Evolutionary conservation across 2,797 vertebrate species (phyloP).

Genomic region (Podarcis lilfordi): DNA sequence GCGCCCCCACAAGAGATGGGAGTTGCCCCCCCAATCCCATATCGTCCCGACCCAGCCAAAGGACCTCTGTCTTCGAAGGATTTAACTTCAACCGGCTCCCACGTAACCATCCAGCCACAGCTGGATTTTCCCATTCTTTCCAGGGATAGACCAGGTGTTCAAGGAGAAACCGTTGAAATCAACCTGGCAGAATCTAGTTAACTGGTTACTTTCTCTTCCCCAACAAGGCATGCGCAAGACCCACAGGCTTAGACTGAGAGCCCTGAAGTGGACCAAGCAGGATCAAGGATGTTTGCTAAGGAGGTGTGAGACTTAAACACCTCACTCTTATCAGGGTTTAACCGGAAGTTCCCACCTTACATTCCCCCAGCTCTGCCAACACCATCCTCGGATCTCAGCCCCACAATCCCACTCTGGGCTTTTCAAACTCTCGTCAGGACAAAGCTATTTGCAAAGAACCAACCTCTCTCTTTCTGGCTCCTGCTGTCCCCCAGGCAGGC

Average conservation of each 20-base stretch:
- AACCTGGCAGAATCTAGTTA: background rate
- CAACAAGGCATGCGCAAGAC: background rate
- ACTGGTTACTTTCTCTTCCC: background rate
- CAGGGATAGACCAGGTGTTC: background rate
- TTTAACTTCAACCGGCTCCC: no score
- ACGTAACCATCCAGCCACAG: no score
- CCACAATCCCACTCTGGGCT: background rate
- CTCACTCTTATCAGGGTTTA: background rate
- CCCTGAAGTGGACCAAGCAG: background rate
- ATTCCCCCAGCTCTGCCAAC: background rate
- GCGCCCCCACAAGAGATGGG: no score
- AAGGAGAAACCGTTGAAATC: background rate
- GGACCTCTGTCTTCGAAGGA: no score
- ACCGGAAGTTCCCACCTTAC: background rate
- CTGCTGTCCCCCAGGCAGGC: conserved; percentile 53
- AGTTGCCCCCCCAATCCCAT: no score
- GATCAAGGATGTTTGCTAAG: background rate
- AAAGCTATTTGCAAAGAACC: background rate
- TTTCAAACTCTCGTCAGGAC: background rate
- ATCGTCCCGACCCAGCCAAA: no score
- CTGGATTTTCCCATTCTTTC: background rate
- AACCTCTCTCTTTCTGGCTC: conserved; percentile 59
- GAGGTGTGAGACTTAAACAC: background rate
- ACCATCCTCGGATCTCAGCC: background rate
- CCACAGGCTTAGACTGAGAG: background rate